Conservation (phyloP, 2,113 vertebrate species). For the Herpetotheres cachinnans region DNA sequence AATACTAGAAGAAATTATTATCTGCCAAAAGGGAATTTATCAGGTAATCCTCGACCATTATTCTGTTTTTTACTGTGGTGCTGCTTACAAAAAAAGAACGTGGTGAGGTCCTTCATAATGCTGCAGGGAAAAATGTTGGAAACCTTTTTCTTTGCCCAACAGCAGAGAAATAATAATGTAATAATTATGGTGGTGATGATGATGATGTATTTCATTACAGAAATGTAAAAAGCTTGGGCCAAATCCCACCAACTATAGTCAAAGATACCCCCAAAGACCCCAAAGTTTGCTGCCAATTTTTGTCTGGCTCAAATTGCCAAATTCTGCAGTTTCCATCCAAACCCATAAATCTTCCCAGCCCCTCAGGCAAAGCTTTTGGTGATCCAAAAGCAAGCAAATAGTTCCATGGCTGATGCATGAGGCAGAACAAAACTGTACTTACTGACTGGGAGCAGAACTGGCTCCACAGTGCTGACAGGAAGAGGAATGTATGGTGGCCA, state of each 20-base stretch:
- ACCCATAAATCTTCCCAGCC: background rate
- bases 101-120: background rate
- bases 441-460: background rate
- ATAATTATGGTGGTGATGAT: background rate
- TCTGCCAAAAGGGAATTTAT: background rate
- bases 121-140: background rate
- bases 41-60: background rate
- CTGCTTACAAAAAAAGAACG: background rate
- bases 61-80: background rate
- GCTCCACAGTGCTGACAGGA: constrained; percentile 3
- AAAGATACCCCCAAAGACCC: constrained; percentile 3
- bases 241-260: background rate
- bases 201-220: background rate
- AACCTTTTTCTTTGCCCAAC: background rate
- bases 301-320: background rate
- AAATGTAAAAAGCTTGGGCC: background rate
- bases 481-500: background rate
- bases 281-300: background rate
- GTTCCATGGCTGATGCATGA: background rate
- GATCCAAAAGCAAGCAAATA: background rate
- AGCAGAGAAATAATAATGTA: constrained; percentile 17
- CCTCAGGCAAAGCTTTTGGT: background rate
- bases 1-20: background rate
- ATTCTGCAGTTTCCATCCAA: background rate
- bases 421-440: background rate